phyloP scores from a whole-genome alignment of 37 sponge, comb jelly and placozoan species.

The Chondrosia reniformis region DNA sequence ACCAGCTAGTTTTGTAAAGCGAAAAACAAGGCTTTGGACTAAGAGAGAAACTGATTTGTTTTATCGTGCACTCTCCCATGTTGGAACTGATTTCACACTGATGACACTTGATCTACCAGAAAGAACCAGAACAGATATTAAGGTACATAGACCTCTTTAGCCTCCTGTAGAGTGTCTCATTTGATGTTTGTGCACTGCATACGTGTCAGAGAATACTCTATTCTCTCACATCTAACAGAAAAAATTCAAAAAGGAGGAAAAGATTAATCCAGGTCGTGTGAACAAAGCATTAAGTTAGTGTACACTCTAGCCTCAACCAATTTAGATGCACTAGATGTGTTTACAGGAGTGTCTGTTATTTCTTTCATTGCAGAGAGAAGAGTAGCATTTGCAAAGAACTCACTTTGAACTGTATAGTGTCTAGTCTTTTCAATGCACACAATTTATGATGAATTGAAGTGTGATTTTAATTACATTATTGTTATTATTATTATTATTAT shows the following conservation, averaged over 20 bases:
- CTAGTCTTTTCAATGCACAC: too few relatives aligned
- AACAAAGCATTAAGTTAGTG: conserved; percentile 62
- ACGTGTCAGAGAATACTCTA: background rate
- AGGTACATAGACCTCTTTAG: conserved; percentile 29
- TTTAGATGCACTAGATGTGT: too few relatives aligned
- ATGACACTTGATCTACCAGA: conserved; percentile 65
- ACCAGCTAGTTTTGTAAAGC: too few relatives aligned
- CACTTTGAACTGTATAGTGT: too few relatives aligned
- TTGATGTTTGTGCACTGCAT: background rate
- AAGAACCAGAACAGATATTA: conserved; percentile 63
- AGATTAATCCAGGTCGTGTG: conserved; percentile 39
- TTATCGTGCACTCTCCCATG: conserved; percentile 70
- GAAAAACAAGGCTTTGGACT: too few relatives aligned
- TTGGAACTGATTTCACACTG: conserved; percentile 84
- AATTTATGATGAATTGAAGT: too few relatives aligned
- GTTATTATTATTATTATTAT: background rate
- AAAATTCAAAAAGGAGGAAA: conserved; percentile 83
- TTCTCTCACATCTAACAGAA: conserved; percentile 47
- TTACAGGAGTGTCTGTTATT: too few relatives aligned
- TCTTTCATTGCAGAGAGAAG: too few relatives aligned
- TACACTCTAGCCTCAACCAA: too few relatives aligned
- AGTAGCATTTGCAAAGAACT: too few relatives aligned
- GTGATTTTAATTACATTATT: background rate
- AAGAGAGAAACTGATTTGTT: conserved; percentile 67
- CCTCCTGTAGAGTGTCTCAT: background rate